Base-by-base conservation (phyloP, 2,888 invertebrate species). In the Trachelus stipa region DNA sequence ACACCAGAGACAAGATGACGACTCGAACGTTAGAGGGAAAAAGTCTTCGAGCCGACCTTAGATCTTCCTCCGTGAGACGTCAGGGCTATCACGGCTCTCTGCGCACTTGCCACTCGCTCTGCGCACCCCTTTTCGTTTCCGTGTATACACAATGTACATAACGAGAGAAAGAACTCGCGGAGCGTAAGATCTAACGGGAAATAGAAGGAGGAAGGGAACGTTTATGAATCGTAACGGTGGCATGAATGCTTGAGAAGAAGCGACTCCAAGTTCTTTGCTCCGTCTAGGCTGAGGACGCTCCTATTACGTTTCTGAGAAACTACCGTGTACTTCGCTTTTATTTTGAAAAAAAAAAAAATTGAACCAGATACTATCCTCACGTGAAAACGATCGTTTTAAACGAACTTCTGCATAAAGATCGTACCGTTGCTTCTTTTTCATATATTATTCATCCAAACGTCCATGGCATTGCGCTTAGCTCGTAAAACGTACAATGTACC, bases 191-290 rank as follows among this genome's bases (percentile, higher is more conserved):
- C 56, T 23, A 23, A 56, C 23, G 56, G 56, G 56, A 56, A 56
- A 56, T 9, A 23, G 23, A 56, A 56, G 56, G 23, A 23, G 56
- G 40, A 2, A 84, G 83, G 77, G 77, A 85, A 83, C 81, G 83
- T 84, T 88, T 87, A 88, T 89, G 88, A 89, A 89, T 89, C 87
- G 86, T 88, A 88, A 86, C 86, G 85, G 85, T 85, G 9, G 85
- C 86, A 88, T 89, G 87, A 89, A 89, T 89, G 85, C 84, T 82
- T 86, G 83, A 86, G 81, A 80, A 85, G 85, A 83, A 79, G 76
- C 30, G 73, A 69, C 77, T 77, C 73, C 76, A 79, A 77, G 83
- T 81, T 56, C 56, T 56, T 23, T 56, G 9, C 56, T 23, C 23
- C 6, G 56, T 9, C 56, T 2, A 56, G 56, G 56, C 56, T 1